Conservation (phyloP, 2,888 invertebrate genomes). For the Drosophila mulleri region DNA sequence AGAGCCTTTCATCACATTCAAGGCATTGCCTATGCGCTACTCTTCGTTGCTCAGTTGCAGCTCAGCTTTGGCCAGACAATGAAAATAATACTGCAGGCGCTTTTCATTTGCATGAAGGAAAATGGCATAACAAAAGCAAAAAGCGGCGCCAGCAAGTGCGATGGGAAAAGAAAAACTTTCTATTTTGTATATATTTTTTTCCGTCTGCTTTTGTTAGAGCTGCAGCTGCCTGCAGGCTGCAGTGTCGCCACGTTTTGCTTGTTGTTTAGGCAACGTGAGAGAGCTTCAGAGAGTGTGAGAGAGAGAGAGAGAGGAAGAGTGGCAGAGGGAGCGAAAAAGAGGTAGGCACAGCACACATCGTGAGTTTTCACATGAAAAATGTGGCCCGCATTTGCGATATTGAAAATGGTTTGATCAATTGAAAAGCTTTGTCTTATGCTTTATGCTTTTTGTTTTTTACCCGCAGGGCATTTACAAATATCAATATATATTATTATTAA, state of each 20-base stretch:
- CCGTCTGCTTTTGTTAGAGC: conserved; percentile 19
- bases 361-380: conserved; percentile 70
- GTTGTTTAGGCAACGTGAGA: conserved; percentile 45
- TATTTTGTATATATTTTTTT: conserved; percentile 35
- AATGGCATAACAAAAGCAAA: conserved; percentile 65
- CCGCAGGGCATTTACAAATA: conserved; percentile 45
- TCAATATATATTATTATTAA: conserved; percentile 33
- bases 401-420: conserved; percentile 71
- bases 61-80: conserved; percentile 24
- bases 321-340: not conserved
- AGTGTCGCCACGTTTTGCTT: conserved; percentile 66
- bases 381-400: conserved; percentile 44
- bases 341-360: conserved; percentile 19
- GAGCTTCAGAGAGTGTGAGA: not conserved
- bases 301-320: not conserved
- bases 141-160: conserved; percentile 55
- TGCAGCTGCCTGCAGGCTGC: conserved; percentile 53
- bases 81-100: conserved; percentile 45
- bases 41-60: not conserved
- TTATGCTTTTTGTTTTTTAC: not conserved
- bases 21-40: not conserved
- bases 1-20: not conserved
- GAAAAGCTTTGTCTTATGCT: conserved; percentile 32
- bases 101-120: conserved; percentile 72
- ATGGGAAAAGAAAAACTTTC: conserved; percentile 69